Evolutionary conservation across 2,888 invertebrate species (phyloP), one percentile per base, ranked within the genome.

Genomic region (Orchestes rusci): DNA sequence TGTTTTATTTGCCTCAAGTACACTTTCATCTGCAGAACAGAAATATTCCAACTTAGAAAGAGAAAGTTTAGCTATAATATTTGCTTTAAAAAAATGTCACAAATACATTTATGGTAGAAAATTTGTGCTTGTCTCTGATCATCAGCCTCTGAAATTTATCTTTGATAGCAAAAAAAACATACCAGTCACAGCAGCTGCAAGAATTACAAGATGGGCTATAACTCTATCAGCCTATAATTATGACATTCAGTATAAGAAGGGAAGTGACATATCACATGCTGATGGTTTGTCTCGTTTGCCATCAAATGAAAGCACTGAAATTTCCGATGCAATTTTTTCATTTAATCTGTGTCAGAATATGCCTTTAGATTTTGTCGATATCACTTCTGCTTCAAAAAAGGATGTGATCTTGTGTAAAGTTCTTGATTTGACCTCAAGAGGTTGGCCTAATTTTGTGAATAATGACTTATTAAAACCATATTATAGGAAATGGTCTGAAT

Each of bases 1-100:
- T 3, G 30, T 39, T n/a, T 16, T 39, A 17, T 39, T 39, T 39
- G 39, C 30, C 5, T 39, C 39, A 10, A 18, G 30, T 17, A 39
- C 39, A 18, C 23, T 39, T 5, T 15, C 23, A 4, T 2, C 16
- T 7, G 10, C 15, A 4, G 36, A 18, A 12, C 5, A 36, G 16
- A 29, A n/a, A 28, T 28, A 39, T 16, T 10, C 7, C 23, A 23
- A 23, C 23, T 10, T 23, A 23, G 23, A 23, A 23, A 23, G 23
- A 10, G 23, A 23, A 23, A 10, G 7, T 7, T 10, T 23, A 23
- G 23, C 23, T 23, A 7, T 23, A 23, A 23, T 23, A 23, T 23
- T 23, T 23, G 23, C 23, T 23, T 5, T 23, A 7, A 23, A 23
- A 23, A 23, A 23, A 23, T 23, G 5, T 23, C 10, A 23, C 10